These are phyloP conservation scores for Tiphia femorata DNA, from an alignment of 2,888 invertebrate species.

Conservation along the genomic window DNA sequence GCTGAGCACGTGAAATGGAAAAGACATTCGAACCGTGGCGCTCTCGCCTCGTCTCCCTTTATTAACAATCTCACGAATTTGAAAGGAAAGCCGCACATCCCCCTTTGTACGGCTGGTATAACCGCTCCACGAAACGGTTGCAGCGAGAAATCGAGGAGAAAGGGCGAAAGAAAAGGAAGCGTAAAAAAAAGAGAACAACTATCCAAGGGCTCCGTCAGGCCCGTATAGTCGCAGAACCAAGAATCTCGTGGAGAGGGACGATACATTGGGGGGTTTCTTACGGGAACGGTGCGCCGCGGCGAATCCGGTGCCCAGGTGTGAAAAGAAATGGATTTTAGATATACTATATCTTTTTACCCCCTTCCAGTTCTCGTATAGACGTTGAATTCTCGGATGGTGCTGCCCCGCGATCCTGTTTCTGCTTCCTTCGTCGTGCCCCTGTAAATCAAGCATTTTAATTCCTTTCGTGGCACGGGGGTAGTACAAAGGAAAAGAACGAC, in stretches of 20 bases:
- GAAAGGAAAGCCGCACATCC: constrained; percentile 15
- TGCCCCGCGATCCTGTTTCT: not conserved
- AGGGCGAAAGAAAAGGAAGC: not conserved
- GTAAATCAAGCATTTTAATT: constrained; percentile 40
- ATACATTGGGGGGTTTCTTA: no score
- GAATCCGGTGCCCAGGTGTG: constrained; percentile 26
- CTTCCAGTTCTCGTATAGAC: constrained; percentile 4
- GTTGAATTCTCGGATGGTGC: no score
- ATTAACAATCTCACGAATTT: constrained; percentile 17
- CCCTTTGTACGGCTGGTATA: constrained; percentile 23
- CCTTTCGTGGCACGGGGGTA: constrained; percentile 21
- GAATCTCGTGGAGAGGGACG: no score
- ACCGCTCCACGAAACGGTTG: constrained; percentile 36
- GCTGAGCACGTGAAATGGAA: no score
- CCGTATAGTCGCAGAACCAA: no score
- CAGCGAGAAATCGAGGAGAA: constrained; percentile 7
- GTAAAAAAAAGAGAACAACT: constrained; percentile 11
- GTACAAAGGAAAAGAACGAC: constrained; percentile 24
- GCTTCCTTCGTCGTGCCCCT: constrained; percentile 5
- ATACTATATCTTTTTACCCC: constrained; percentile 2
- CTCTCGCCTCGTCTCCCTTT: no score
- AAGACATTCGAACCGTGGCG: no score
- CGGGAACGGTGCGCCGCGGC: no score
- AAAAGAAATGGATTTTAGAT: constrained; percentile 41
- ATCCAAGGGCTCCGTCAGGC: no score